Base-by-base conservation (phyloP, 2,888 invertebrate species). In the Brassicogethes aeneus region DNA sequence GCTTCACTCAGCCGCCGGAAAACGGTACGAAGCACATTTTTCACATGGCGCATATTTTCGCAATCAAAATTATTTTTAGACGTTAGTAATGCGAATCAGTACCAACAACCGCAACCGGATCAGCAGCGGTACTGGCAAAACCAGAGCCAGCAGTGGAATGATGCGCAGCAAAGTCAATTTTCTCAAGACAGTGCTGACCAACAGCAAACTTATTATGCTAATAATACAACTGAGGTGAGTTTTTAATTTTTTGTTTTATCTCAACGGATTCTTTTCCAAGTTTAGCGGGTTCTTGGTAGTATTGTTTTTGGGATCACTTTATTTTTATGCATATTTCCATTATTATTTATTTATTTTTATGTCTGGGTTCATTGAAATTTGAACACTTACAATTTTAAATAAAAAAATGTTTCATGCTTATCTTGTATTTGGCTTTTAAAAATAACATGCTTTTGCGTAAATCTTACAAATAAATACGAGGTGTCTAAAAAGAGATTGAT, bases 141-240 rank as follows among this genome's bases (percentile, higher is more conserved):
- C 39, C 60, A 58, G 49, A 55, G 58, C 15, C 56, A 55, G 29
- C 56, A 55, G 29, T 56, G 58, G 47, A 53, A 46, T 37, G 61
- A 55, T 43, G 61, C 62, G 59, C 40, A 54, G 37, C 52, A 53
- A 45, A 53, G 45, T 41, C 58, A 59, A 16, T 61, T 58, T 23
- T 40, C 52, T n/a, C 64, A 63, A 47, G 55, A 57, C 37, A 47
- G 37, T 31, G 38, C 48, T 7, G 47, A 55, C 15, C 57, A 60
- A 40, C 54, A 56, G 42, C 60, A 58, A 45, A 59, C 46, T 46
- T 57, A 62, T 41, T 64, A 64, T 49, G 61, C 54, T 50, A 56
- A 55, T 50, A 56, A 64, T 63, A 60, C 60, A 42, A 45, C 52
- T 50, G 66, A 68, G 67, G 68, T 68, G 59, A 51, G 58, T 44